A percentile compares a stretch with the other conserved stretches of the same genome.
These are phyloP conservation scores for Hermaeophaga mercurialis DNA, from an alignment of 2,888 invertebrate genomes.

Conservation along the genomic window DNA sequence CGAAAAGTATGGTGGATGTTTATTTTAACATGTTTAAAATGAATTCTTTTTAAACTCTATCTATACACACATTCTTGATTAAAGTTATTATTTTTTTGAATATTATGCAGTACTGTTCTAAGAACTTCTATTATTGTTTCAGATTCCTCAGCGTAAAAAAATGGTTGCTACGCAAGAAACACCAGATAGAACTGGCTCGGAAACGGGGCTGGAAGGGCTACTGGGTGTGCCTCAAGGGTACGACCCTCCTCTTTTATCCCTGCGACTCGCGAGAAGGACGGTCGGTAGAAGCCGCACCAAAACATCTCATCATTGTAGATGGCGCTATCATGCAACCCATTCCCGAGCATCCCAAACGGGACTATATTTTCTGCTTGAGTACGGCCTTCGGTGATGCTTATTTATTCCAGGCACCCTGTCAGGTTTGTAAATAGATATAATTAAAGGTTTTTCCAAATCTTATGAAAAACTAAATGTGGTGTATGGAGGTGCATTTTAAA, in stretches of 20 bases:
- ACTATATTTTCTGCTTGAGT: conserved; percentile 97
- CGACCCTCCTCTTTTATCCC: conserved; percentile 93
- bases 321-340: conserved; percentile 98
- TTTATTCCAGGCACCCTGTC: conserved; percentile 90
- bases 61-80: too few relatives aligned
- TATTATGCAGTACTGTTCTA: neutral
- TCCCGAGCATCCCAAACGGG: conserved; percentile 97
- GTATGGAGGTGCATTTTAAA: too few relatives aligned
- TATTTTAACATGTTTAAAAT: too few relatives aligned
- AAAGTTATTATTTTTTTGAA: too few relatives aligned
- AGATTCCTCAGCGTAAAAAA: conserved; percentile 98
- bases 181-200: conserved; percentile 93
- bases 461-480: too few relatives aligned
- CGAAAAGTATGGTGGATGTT: too few relatives aligned
- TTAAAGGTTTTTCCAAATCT: too few relatives aligned
- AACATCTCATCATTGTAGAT: conserved; percentile 94
- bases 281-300: conserved; percentile 90
- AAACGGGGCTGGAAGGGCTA: conserved; percentile 98
- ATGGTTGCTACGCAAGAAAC: conserved; percentile 95
- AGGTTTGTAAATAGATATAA: conserved; percentile 61
- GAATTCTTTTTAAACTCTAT: too few relatives aligned
- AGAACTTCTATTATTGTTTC: conserved; percentile 44
- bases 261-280: conserved; percentile 91
- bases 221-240: conserved; percentile 98
- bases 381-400: conserved; percentile 98